Evolutionary conservation across 2,888 invertebrate species (phyloP).

Genomic region (Scaptodrosophila latifasciaeformis): DNA sequence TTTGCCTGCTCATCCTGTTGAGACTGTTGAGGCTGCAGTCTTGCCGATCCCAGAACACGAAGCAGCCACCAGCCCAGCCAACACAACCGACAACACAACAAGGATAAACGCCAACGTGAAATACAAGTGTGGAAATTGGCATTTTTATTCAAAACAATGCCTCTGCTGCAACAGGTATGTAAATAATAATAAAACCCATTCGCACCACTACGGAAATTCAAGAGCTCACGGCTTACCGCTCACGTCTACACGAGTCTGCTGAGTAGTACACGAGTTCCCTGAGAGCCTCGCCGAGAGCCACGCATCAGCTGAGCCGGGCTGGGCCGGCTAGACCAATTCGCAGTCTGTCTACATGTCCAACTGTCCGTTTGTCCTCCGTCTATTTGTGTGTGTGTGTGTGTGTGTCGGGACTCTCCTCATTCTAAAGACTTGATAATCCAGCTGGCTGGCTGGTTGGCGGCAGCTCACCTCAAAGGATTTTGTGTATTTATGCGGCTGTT

Average conservation of each 20-base stretch:
- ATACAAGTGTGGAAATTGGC: conserved; percentile 72
- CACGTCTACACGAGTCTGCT: not conserved
- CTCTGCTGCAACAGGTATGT: conserved; percentile 75
- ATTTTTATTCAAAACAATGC: conserved; percentile 75
- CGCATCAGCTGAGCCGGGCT: not conserved
- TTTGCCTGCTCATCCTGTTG: conserved; percentile 56
- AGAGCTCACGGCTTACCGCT: conserved; percentile 44
- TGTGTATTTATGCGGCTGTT: conserved; percentile 11
- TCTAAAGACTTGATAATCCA: not conserved
- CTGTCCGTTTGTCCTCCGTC: no score
- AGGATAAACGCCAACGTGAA: conserved; percentile 50
- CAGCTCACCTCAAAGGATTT: conserved; percentile 16
- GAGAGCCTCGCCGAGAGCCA: not conserved
- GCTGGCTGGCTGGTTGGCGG: not conserved
- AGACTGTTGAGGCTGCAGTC: no score
- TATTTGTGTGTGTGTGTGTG: conserved; percentile 11
- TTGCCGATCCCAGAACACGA: conserved; percentile 37
- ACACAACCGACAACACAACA: conserved; percentile 16
- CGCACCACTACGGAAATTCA: conserved; percentile 57
- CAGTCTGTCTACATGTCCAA: no score
- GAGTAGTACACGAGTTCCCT: conserved; percentile 29
- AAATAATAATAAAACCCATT: conserved; percentile 71
- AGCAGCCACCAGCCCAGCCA: not conserved
- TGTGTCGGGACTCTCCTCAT: not conserved
- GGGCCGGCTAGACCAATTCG: no score